Percentiles rank a stretch among this genome's conserved stretches.
phyloP scores from a whole-genome alignment of 2,888 invertebrate species.

The Pedicia rivosa region DNA sequence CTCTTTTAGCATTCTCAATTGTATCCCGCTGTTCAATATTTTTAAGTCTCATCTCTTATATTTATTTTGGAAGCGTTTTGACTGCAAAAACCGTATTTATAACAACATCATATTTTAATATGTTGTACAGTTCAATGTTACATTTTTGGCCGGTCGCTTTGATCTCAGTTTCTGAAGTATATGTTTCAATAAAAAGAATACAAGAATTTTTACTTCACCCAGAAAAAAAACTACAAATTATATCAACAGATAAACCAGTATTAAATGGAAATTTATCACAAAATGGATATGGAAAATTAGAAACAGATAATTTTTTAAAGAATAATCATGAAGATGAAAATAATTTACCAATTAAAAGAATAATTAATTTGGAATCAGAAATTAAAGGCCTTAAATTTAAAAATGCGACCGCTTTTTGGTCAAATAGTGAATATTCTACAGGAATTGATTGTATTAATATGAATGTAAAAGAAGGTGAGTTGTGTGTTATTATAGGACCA shows the following conservation, averaged over 20 bases:
- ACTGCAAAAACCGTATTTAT: constrained; percentile 58
- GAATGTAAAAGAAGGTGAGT: constrained; percentile 6
- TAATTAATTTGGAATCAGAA: constrained; percentile 11
- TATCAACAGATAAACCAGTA: too few species aligned
- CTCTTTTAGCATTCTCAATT: constrained; percentile 48
- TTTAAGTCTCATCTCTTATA: constrained; percentile 46
- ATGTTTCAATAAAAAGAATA: constrained; percentile 39
- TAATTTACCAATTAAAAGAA: constrained; percentile 3
- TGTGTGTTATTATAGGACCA: constrained; percentile 39
- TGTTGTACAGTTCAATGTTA: constrained; percentile 39
- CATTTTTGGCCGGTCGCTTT: constrained; percentile 39
- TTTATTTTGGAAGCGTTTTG: constrained; percentile 40
- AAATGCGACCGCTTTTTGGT: constrained; percentile 5
- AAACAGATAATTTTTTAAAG: constrained; percentile 2
- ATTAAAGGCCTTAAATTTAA: constrained; percentile 5
- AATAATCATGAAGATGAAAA: background rate
- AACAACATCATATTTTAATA: constrained; percentile 41
- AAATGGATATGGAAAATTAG: constrained; percentile 2
- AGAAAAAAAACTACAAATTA: constrained; percentile 20
- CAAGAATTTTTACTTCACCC: constrained; percentile 37
- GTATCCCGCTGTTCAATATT: constrained; percentile 58
- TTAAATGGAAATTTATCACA: constrained; percentile 1
- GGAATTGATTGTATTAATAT: constrained; percentile 9
- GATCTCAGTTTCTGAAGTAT: constrained; percentile 38
- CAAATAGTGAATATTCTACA: background rate